Evolutionary conservation across 2,888 invertebrate genomes (phyloP), one percentile per base, ranked within the genome.

Genomic region (Epinotia nisella): DNA sequence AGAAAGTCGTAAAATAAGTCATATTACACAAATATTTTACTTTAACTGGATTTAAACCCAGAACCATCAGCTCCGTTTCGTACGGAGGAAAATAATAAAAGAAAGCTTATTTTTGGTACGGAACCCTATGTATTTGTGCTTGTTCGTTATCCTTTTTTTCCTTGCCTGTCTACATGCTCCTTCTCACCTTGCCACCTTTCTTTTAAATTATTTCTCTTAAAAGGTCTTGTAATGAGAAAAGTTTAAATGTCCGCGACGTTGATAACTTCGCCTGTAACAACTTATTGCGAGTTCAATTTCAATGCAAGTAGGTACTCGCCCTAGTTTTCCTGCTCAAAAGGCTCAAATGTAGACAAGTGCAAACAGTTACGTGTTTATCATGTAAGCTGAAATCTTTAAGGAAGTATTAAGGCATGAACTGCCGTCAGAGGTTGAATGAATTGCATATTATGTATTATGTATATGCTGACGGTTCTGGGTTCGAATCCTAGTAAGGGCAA

Each of bases 141-240:
- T 19, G 55, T 61, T 66, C 71, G 11, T 53, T 21, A 39, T 13
- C 64, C 4, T n/a, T 11, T 58, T 49, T 49, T 67, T 64, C 51
- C 13, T 41, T 55, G 24, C 60, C 67, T 39, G n/a, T 71, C 53
- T 72, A 56, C 61, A 62, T 68, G 61, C 67, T 24, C 41, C 53
- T 62, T 73, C 73, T 73, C 69, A 73, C 73, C 73, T 73, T 64
- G 68, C 64, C 62, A 62, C 72, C 68, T 69, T 73, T 69, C 69
- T 64, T 62, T 73, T 73, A 69, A 73, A 73, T 69, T 69, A 69
- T 73, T 73, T 69, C 67, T 61, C 39, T 72, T 73, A 73, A 73
- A 73, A 69, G 62, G 68, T 58, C 49, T 58, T 69, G 73, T 73
- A 73, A 73, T 73, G 73, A 73, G 73, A 73, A 73, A 73, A 73